Percentiles rank a stretch among this genome's conserved stretches.
Evolutionary conservation across 2,888 invertebrate genomes (phyloP).

Genomic region (Tuta absoluta): DNA sequence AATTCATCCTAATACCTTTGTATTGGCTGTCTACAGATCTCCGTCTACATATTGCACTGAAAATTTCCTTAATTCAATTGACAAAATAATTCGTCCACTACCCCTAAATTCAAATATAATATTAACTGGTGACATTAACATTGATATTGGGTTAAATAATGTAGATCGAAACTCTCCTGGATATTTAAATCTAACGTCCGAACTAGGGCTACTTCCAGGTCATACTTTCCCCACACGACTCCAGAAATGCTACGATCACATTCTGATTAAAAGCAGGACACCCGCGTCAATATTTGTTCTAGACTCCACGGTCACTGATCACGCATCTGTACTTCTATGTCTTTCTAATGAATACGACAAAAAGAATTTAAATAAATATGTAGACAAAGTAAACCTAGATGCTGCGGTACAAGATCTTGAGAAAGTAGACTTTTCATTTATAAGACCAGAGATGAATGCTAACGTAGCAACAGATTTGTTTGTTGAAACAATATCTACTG

Average conservation of each 20-base stretch:
- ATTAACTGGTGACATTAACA: slow-evolving; percentile 6
- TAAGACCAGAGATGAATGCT: neutral
- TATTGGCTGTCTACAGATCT: no score
- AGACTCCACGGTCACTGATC: neutral
- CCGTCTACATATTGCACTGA: no score
- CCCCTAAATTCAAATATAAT: neutral
- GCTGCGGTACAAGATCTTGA: no score
- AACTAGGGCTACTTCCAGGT: neutral
- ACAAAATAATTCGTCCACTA: no score
- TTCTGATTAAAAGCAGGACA: neutral
- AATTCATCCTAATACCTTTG: no score
- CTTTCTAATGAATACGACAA: neutral
- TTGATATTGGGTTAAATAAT: neutral
- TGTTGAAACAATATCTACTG: neutral
- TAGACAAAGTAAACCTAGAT: no score
- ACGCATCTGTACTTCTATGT: neutral
- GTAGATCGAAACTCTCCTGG: neutral
- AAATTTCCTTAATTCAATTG: no score
- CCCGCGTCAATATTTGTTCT: neutral
- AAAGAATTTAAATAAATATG: no score
- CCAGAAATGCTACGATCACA: neutral
- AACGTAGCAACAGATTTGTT: neutral
- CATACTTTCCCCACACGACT: neutral
- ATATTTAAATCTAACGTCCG: neutral
- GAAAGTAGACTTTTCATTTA: no score